phyloP scores from a whole-genome alignment of 2,888 invertebrate genomes.

The Achlya flavicornis region DNA sequence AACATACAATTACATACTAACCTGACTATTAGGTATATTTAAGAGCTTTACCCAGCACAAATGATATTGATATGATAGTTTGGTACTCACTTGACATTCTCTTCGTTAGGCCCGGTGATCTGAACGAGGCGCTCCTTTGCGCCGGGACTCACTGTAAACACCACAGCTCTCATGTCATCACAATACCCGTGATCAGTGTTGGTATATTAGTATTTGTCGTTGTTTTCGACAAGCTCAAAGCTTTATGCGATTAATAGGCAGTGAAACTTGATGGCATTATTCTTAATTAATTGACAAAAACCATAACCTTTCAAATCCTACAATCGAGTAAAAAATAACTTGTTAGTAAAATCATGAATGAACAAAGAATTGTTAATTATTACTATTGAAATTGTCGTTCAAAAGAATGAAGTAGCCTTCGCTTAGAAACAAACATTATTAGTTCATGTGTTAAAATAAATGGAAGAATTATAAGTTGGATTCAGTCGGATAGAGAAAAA shows the following conservation, averaged over 20 bases:
- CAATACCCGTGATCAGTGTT: conserved; percentile 22
- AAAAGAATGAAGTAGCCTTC: not conserved
- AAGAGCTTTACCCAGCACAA: too few relatives aligned
- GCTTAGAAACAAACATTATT: not conserved
- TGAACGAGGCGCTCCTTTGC: conserved; percentile 97
- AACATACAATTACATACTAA: too few relatives aligned
- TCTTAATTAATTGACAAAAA: conserved; percentile 10
- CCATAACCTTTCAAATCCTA: conserved; percentile 11
- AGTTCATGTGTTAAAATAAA: conserved; percentile 10
- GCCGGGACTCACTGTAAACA: conserved; percentile 93
- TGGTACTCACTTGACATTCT: conserved; percentile 92
- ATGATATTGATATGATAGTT: conserved; percentile 14
- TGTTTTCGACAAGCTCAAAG: conserved; percentile 55
- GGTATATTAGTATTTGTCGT: conserved; percentile 36
- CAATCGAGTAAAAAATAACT: not conserved
- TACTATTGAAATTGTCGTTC: not conserved
- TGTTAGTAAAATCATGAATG: conserved; percentile 1
- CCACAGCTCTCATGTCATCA: conserved; percentile 28
- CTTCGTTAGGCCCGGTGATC: conserved; percentile 96
- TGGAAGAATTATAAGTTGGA: conserved; percentile 16
- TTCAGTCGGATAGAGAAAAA: conserved; percentile 27
- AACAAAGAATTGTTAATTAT: not conserved
- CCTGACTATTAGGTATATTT: too few relatives aligned
- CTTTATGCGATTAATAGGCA: conserved; percentile 62
- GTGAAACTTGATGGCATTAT: conserved; percentile 34